Evolutionary conservation across 2,888 invertebrate genomes (phyloP), one percentile per base, ranked within the genome.

Genomic region (Drosophila emarginata): DNA sequence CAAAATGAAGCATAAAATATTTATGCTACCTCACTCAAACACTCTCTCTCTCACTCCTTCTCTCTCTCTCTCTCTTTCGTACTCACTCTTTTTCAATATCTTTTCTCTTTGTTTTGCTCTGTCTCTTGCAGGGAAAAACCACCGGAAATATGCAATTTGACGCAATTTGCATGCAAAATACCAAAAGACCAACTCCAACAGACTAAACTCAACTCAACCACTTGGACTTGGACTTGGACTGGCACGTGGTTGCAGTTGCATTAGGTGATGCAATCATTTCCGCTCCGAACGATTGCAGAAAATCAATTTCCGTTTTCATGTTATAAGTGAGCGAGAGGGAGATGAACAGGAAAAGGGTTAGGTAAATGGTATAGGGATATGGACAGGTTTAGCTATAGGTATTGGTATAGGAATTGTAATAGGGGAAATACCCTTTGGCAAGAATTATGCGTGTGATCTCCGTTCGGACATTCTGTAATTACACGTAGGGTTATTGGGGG

Each of bases 71-170:
- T 14, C 21, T 11, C 15, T 9, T 21, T 11, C 21, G 9, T 5
- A 21, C 45, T 45, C 21, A 4, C 4, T 45, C 45, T n/a, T 32
- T 9, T 32, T 32, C 9, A 32, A 32, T 32, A 32, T 32, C 37
- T 37, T 37, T 37, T n/a, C n/a, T n/a, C 37, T 37, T 9, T 21
- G 18, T 12, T 21, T 18, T 45, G 45, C 32, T 32, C 32, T 32
- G 11, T 32, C 32, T 18, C 18, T 45, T 11, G 14, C 45, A 45
- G 45, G 18, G 18, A 51, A 59, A 70, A 72, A 77, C 67, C 77
- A 80, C 84, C 86, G 84, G 86, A 84, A 83, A 84, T 86, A 84
- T 80, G 84, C 84, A 86, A 86, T 84, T 86, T 85, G 80, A 84
- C 79, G 83, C 85, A 85, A 85, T 85, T 84, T 84, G 83, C 83